phyloP scores from a whole-genome alignment of 2,113 vertebrate species.

The Gallinago undulata region DNA sequence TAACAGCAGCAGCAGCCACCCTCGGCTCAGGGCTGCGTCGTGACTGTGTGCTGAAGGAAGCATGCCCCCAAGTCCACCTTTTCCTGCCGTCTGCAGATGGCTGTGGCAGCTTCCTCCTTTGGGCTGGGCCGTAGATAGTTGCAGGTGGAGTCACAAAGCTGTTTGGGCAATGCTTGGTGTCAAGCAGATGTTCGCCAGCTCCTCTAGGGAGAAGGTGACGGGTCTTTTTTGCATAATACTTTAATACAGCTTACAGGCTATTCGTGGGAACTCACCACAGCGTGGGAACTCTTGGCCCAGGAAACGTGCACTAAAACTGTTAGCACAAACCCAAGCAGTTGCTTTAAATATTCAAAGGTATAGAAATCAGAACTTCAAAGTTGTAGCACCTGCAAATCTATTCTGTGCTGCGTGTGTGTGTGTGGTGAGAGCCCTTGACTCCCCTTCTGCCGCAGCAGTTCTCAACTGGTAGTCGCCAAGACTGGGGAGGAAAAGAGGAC shows the following conservation, averaged over 20 bases:
- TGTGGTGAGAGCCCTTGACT: background rate
- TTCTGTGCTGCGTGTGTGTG: background rate
- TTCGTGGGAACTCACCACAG: constrained; percentile 5
- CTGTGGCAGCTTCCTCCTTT: background rate
- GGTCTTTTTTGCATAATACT: constrained; percentile 47
- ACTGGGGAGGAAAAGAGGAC: background rate
- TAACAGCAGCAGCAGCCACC: background rate
- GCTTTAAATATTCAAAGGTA: constrained; percentile 38
- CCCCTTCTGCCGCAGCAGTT: background rate
- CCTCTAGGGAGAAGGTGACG: background rate
- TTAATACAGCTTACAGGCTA: constrained; percentile 21
- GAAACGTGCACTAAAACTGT: background rate
- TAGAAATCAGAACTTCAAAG: constrained; percentile 25
- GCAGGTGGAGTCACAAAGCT: background rate
- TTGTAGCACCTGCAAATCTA: background rate
- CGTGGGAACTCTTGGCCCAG: constrained; percentile 33
- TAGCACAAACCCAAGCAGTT: background rate
- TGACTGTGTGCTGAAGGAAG: background rate
- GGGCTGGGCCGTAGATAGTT: background rate
- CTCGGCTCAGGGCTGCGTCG: background rate
- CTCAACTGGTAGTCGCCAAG: background rate
- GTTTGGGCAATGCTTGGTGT: background rate
- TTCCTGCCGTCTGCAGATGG: background rate
- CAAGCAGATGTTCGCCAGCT: background rate
- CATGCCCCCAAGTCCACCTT: background rate